Conservation (phyloP, 2,113 vertebrate genomes). For the Dicrurus megarhynchus region DNA sequence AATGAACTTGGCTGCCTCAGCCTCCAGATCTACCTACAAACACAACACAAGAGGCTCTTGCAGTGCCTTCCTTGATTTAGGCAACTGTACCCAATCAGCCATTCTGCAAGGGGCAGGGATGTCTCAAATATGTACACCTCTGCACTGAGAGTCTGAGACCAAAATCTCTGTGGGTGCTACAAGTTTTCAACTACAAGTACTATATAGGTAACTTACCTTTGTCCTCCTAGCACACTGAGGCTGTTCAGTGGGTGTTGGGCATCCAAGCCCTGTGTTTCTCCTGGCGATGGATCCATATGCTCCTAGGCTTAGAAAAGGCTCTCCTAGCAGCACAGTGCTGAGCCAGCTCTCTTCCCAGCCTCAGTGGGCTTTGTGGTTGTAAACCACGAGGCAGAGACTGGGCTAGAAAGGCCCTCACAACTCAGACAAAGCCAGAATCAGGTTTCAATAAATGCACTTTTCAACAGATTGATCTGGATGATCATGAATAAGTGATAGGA, state of each 20-base stretch:
- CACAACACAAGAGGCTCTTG: neutral
- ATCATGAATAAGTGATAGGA: slow-evolving; percentile 71
- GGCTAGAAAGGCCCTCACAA: neutral
- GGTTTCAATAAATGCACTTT: slow-evolving; percentile 68
- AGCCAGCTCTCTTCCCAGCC: neutral
- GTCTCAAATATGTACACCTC: neutral
- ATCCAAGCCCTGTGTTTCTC: neutral
- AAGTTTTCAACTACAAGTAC: neutral
- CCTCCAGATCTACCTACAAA: neutral
- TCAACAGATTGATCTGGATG: slow-evolving; percentile 53
- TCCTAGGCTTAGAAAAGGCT: neutral
- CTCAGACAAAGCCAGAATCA: slow-evolving; percentile 33
- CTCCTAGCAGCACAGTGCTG: neutral
- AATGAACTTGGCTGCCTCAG: neutral
- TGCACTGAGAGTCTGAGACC: neutral
- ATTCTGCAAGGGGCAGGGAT: neutral
- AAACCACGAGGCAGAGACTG: neutral
- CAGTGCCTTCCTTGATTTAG: neutral
- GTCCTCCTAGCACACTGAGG: neutral
- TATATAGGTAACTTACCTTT: neutral
- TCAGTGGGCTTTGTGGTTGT: neutral
- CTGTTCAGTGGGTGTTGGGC: neutral
- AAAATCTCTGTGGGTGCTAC: neutral
- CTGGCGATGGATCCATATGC: accelerated
- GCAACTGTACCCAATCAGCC: neutral